phyloP scores from a whole-genome alignment of 2,888 invertebrate species.

The Mystacides longicornis region DNA sequence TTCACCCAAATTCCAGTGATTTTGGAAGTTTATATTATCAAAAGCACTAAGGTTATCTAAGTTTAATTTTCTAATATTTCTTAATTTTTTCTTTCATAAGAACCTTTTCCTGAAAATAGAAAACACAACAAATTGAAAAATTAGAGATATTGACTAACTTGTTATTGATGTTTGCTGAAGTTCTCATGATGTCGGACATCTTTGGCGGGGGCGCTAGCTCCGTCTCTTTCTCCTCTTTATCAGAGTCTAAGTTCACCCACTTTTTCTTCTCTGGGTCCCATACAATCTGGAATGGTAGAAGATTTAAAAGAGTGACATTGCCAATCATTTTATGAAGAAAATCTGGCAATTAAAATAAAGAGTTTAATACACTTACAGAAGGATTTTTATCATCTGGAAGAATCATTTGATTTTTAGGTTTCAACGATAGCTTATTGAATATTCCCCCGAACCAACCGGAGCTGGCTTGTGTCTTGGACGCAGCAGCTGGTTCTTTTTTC shows the following conservation, averaged over 20 bases:
- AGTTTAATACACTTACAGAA: slow-evolving; percentile 43
- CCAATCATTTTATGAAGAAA: background rate
- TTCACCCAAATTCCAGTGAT: no score
- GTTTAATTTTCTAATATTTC: no score
- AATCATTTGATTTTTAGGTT: slow-evolving; percentile 91
- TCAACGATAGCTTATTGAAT: slow-evolving; percentile 73
- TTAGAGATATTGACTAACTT: background rate
- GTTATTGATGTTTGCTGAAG: slow-evolving; percentile 3
- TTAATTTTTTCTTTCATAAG: no score
- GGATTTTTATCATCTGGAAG: slow-evolving; percentile 93
- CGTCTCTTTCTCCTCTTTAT: slow-evolving; percentile 46
- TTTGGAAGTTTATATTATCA: no score
- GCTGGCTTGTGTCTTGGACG: slow-evolving; percentile 35
- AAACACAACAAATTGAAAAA: no score
- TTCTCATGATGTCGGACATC: slow-evolving; percentile 48
- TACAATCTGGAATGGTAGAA: slow-evolving; percentile 59
- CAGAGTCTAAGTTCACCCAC: slow-evolving; percentile 80
- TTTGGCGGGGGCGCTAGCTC: slow-evolving; percentile 63
- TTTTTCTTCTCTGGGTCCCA: slow-evolving; percentile 84
- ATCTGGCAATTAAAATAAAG: background rate
- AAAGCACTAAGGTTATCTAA: no score
- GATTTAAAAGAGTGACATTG: background rate
- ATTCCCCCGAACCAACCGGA: slow-evolving; percentile 80
- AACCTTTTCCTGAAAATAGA: no score
- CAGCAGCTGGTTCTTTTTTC: slow-evolving; percentile 28